Evolutionary conservation across 2,113 vertebrate genomes (phyloP), one percentile per base, ranked within the genome.

Genomic region (Oxyruncus cristatus): DNA sequence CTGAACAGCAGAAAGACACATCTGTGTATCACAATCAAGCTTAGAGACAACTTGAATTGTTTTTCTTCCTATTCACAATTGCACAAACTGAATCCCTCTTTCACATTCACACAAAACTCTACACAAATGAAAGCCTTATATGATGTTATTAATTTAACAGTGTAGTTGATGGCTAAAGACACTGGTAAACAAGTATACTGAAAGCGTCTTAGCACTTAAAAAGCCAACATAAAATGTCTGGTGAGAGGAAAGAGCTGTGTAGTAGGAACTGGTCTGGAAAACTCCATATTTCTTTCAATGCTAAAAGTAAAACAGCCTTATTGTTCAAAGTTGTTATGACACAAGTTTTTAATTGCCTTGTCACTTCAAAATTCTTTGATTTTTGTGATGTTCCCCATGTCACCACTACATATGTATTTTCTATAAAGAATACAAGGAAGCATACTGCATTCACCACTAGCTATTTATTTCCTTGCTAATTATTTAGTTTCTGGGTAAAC

Each of bases 1-100:
- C 50, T 30, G 15, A 88, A 50, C 5, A 80, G 41, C 52, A 68
- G 20, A 67, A 88, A 61, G 39, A 92, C 28, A 78, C 22, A 52
- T 0, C 1, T 5, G 11, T 1, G 7, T 49, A 83, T 46, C 58
- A 42, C 50, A 65, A 32, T 39, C 27, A 35, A 87, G 41, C 1
- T 67, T 27, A 28, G 7, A 84, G 37, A 61, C 9, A 68, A 59
- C 6, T 37, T 66, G 6, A 56, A 62, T 73, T 92, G 33, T 71
- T 74, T 91, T 84, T 32, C 30, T 70, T 90, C 30, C 42, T 58
- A 58, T 47, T 82, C 44, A 49, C 17, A 88, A 35, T 0, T 47
- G 39, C 27, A 80, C 23, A 70, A 89, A 81, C 7, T 28, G 46
- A 91, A 73, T 26, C 33, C 26, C 46, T 30, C 35, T 37, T 58